A percentile compares a stretch with the other conserved stretches of the same genome.
Conservation (phyloP, 2,888 invertebrate genomes). For the Xestia c-nigrum region DNA sequence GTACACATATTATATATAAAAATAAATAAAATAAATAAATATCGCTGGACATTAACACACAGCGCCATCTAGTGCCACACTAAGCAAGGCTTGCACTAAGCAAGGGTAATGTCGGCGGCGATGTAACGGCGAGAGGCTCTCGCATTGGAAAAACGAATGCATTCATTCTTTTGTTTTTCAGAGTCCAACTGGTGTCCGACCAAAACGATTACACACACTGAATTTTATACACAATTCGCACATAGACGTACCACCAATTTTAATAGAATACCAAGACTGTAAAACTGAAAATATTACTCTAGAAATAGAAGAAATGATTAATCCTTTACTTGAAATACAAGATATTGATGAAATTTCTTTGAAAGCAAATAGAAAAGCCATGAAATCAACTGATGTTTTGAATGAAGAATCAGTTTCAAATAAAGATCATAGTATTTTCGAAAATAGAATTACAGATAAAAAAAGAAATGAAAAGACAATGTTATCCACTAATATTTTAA, state of each 20-base stretch:
- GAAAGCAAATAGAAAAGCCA: not conserved
- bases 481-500: not conserved
- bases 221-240: conserved; percentile 19
- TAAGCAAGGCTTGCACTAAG: no score
- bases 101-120: no score
- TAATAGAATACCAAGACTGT: not conserved
- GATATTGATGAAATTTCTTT: not conserved
- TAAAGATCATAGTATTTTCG: not conserved
- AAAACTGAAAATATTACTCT: not conserved
- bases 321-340: conserved; percentile 11
- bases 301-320: conserved; percentile 7
- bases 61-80: no score
- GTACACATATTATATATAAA: no score
- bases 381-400: not conserved
- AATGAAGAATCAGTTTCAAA: conserved; percentile 14
- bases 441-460: not conserved
- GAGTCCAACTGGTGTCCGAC: not conserved
- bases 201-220: conserved; percentile 22
- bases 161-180: conserved; percentile 7
- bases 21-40: no score
- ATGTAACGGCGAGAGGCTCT: no score
- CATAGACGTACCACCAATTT: conserved; percentile 37
- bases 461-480: conserved; percentile 11
- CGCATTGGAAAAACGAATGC: no score
- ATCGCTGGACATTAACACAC: no score